These are phyloP conservation scores for Numenius phaeopus DNA, from an alignment of 2,797 vertebrate species.

Conservation along the genomic window DNA sequence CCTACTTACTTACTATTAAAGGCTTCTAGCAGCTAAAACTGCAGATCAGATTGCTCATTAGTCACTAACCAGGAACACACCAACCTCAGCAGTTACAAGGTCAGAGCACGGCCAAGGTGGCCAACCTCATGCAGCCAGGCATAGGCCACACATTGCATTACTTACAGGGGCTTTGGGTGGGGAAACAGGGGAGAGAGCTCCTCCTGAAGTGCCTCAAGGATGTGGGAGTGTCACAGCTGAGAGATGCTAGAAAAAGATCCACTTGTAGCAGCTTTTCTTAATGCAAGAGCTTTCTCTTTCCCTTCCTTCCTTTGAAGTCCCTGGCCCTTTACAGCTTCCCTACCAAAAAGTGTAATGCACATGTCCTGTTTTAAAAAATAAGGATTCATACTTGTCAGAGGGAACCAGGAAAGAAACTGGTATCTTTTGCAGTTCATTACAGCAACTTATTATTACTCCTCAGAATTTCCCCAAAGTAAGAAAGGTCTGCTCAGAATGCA, in stretches of 20 bases:
- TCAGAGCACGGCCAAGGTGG: neutral
- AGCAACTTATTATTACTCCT: conserved; percentile 45
- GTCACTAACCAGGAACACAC: neutral
- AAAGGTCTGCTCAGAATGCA: conserved; percentile 51
- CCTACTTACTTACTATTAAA: neutral
- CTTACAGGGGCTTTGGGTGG: neutral
- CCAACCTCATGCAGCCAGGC: neutral
- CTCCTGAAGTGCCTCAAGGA: neutral
- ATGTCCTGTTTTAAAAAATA: conserved; percentile 23
- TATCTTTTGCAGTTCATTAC: conserved; percentile 53
- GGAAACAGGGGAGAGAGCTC: neutral
- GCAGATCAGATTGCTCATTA: neutral
- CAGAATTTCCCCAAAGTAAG: conserved; percentile 22
- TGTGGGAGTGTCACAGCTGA: neutral
- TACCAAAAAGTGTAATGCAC: neutral
- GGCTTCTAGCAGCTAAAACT: neutral
- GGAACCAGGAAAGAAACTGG: conserved; percentile 27
- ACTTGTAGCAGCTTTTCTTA: neutral
- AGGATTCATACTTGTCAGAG: neutral
- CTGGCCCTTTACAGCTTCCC: neutral
- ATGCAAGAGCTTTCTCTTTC: neutral
- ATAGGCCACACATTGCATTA: neutral
- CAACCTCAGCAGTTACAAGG: neutral
- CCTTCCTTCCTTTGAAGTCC: neutral
- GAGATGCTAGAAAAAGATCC: neutral